Base-by-base conservation (phyloP, 1,140 invertebrate species). In the Wiebesia pumilae region DNA sequence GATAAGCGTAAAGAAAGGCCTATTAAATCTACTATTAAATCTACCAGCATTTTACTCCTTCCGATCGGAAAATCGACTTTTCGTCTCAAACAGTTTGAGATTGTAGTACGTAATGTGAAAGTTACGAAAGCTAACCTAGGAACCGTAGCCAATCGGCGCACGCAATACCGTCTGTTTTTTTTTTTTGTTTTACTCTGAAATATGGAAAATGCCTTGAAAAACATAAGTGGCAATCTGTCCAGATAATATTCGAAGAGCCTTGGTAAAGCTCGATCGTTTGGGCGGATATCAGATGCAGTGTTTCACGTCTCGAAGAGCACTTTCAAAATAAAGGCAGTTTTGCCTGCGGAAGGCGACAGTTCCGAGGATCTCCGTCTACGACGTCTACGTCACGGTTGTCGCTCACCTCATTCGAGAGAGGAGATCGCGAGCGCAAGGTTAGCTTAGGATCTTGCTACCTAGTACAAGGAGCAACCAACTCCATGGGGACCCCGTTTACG, bases 401-500 rank as follows among this genome's bases (percentile, higher is more conserved):
- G 58, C 24, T 24, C 27, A 62, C 58, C 58, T 62, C 58, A 10
- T 9, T 2, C 19, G 9, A 9, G 9, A 54, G 51, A 47, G 14
- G 14, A 54, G 51, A 27, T 62, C 27, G 81, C 24, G n/a, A 38
- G 80, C 80, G 30, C 51, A n/a, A 77, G 58, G 83, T 78, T 62
- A 65, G 73, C 73, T 65, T 30, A 58, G 71, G 35, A 77, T 58
- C 69, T 30, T 19, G 80, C 40, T 51, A 69, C 43, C 21, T 1
- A 40, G 83, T 43, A 4, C 21, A 27, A 1, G 35, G 33, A 12
- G 75, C 73, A 65, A 84, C 71, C 83, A 84, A 58, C 79, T 79
- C 33, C 75, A 65, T 21, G n/a, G 14, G 67, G 12, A 38, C 27
- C 33, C 62, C 78, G 27, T 89, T 89, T 86, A 88, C 88, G 86